Conservation (phyloP, 2,797 vertebrate species). For the Gymnodraco acuticeps region DNA sequence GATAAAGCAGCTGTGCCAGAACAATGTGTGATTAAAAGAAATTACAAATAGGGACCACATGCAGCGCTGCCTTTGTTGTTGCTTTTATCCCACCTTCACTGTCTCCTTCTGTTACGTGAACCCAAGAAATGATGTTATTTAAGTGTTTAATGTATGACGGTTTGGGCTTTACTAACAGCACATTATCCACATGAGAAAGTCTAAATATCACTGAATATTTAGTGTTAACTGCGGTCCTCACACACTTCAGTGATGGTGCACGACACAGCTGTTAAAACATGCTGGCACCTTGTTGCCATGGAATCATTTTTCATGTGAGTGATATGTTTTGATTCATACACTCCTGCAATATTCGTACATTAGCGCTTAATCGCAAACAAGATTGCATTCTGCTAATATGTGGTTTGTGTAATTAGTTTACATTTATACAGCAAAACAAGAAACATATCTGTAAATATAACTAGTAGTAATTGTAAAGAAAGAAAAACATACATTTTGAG, state of each 20-base stretch:
- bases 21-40: slow-evolving; percentile 59
- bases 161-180: slow-evolving; percentile 30
- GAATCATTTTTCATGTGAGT: neutral
- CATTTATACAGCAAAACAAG: neutral
- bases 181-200: slow-evolving; percentile 31
- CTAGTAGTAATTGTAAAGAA: too few relatives aligned
- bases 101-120: slow-evolving; percentile 36
- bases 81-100: slow-evolving; percentile 37
- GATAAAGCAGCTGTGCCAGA: slow-evolving; percentile 66
- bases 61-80: slow-evolving; percentile 31
- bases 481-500: too few relatives aligned
- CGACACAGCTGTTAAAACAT: slow-evolving; percentile 9
- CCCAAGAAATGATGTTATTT: slow-evolving; percentile 52
- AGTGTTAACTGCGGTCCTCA: slow-evolving; percentile 27
- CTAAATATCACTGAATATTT: slow-evolving; percentile 38
- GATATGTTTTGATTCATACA: slow-evolving; percentile 2
- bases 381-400: neutral
- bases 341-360: slow-evolving; percentile 13
- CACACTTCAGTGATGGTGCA: slow-evolving; percentile 5
- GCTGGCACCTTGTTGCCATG: neutral
- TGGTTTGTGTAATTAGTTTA: neutral
- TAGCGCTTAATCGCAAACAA: neutral
- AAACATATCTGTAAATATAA: too few relatives aligned
- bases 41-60: slow-evolving; percentile 34
- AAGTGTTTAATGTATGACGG: slow-evolving; percentile 44